These are phyloP conservation scores for Trileptium ribeirensis DNA, from an alignment of 2,888 invertebrate species.

Conservation along the genomic window DNA sequence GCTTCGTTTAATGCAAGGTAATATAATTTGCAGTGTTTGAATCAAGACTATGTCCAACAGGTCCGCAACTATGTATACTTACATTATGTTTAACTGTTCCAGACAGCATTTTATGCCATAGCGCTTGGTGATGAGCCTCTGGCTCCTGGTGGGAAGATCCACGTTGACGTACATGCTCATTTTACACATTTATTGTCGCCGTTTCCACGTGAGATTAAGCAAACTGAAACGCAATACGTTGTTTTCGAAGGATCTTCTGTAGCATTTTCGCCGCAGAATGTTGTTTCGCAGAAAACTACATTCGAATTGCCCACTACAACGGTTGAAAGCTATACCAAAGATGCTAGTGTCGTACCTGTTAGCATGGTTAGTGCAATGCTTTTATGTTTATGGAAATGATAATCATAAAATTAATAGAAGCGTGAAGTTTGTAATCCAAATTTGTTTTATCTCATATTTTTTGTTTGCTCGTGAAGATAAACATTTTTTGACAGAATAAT, in stretches of 20 bases:
- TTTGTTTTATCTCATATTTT: too few relatives aligned
- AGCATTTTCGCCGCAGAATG: constrained; percentile 72
- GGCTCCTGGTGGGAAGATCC: constrained; percentile 38
- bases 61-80: too few relatives aligned
- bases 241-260: constrained; percentile 76
- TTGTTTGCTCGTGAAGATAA: too few relatives aligned
- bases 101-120: constrained; percentile 30
- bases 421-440: too few relatives aligned
- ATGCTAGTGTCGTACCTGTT: constrained; percentile 51
- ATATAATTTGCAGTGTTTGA: too few relatives aligned
- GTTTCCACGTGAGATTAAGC: constrained; percentile 77
- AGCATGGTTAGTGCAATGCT: too few relatives aligned
- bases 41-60: too few relatives aligned
- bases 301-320: constrained; percentile 69
- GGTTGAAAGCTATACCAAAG: constrained; percentile 71
- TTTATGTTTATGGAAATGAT: too few relatives aligned
- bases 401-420: too few relatives aligned
- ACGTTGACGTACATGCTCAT: constrained; percentile 62
- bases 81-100: background rate
- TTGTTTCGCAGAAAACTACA: constrained; percentile 71
- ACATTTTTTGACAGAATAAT: too few relatives aligned
- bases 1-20: too few relatives aligned
- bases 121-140: constrained; percentile 39
- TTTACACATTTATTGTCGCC: constrained; percentile 70
- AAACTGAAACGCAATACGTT: constrained; percentile 82